phyloP scores from a whole-genome alignment of 1,140 invertebrate genomes.

The Drosophila ohnishii region DNA sequence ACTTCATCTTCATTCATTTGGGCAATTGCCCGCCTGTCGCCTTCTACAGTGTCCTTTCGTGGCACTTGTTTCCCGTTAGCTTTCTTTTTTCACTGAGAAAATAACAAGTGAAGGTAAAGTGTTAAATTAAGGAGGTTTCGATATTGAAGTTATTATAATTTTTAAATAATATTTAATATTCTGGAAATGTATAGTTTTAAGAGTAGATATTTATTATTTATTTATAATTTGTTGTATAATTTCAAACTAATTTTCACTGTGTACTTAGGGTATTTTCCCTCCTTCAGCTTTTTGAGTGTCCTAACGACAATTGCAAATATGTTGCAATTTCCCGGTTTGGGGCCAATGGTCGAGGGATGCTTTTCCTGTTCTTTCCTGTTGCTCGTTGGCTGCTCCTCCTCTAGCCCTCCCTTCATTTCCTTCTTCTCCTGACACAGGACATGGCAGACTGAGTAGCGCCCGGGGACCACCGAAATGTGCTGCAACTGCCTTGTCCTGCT shows the following conservation, averaged over 20 bases:
- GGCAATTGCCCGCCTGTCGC: constrained; percentile 53
- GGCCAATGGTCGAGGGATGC: constrained; percentile 28
- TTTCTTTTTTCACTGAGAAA: constrained; percentile 12
- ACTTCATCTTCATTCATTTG: constrained; percentile 79
- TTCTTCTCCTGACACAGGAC: constrained; percentile 26
- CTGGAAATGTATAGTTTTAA: not conserved
- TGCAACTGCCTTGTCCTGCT: constrained; percentile 50
- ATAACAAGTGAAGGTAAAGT: no score
- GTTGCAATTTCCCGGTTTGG: constrained; percentile 71
- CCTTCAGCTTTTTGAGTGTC: constrained; percentile 20
- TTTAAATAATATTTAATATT: not conserved
- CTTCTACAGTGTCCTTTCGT: constrained; percentile 8
- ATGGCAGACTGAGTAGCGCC: constrained; percentile 55
- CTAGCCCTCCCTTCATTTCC: constrained; percentile 2
- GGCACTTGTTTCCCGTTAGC: not conserved
- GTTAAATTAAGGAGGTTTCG: not conserved
- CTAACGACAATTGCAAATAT: constrained; percentile 77
- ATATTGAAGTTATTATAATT: not conserved
- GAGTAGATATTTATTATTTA: not conserved
- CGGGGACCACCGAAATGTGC: constrained; percentile 60
- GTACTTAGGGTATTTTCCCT: constrained; percentile 4
- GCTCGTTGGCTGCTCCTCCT: constrained; percentile 19
- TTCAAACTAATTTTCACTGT: not conserved
- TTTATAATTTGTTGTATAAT: not conserved
- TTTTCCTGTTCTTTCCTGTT: constrained; percentile 32